phyloP scores from a whole-genome alignment of 2,113 vertebrate species.

The Thalassoma bifasciatum region DNA sequence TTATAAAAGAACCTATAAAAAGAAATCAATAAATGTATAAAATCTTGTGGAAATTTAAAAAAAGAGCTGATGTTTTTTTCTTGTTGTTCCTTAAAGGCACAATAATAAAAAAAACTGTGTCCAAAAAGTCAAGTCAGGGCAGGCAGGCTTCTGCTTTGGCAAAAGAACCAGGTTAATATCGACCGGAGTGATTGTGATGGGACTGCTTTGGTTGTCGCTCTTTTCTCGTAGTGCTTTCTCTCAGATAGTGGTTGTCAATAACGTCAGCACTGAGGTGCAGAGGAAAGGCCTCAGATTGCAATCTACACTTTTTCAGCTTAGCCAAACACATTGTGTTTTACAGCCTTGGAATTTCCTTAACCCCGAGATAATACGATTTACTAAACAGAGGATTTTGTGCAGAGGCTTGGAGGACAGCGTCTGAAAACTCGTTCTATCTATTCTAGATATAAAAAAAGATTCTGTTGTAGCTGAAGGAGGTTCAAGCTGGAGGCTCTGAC shows the following conservation, averaged over 20 bases:
- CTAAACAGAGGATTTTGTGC: constrained; percentile 41
- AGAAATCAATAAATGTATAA: constrained; percentile 61
- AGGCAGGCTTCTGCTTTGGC: constrained; percentile 76
- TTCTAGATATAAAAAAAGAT: background rate
- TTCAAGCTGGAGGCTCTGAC: background rate
- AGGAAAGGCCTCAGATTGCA: constrained; percentile 40
- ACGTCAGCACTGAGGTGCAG: constrained; percentile 25
- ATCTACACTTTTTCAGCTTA: constrained; percentile 28
- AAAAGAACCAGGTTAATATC: constrained; percentile 59
- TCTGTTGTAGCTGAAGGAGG: constrained; percentile 2
- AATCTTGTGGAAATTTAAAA: constrained; percentile 59
- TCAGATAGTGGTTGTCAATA: constrained; percentile 47
- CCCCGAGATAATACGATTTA: constrained; percentile 14
- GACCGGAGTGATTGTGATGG: constrained; percentile 53
- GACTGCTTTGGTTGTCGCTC: constrained; percentile 61
- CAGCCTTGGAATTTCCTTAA: constrained; percentile 33
- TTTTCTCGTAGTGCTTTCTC: constrained; percentile 24
- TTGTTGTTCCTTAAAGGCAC: constrained; percentile 75
- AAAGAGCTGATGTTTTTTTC: constrained; percentile 51
- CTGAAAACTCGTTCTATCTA: constrained; percentile 5
- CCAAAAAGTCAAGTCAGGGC: constrained; percentile 68
- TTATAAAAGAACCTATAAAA: constrained; percentile 71
- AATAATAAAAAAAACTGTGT: constrained; percentile 47
- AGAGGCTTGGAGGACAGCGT: constrained; percentile 12
- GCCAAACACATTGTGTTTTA: constrained; percentile 31